These are phyloP conservation scores for Platichthys flesus DNA, from an alignment of 2,113 vertebrate species.

Conservation along the genomic window DNA sequence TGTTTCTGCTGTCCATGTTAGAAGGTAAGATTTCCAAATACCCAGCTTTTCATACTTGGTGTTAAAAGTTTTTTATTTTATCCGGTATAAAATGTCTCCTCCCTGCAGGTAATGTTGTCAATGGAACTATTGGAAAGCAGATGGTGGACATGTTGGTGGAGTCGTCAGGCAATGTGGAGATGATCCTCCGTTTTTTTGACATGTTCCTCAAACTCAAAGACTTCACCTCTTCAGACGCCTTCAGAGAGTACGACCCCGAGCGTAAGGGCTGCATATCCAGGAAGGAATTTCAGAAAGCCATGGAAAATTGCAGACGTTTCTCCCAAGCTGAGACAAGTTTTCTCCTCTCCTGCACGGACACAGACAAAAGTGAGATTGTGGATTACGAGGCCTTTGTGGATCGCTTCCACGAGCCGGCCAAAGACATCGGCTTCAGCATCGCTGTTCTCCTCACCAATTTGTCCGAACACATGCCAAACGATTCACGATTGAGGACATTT, in stretches of 20 bases:
- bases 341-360: slow-evolving; percentile 89
- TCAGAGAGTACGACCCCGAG: slow-evolving; percentile 92
- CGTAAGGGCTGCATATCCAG: slow-evolving; percentile 90
- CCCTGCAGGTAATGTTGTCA: slow-evolving; percentile 91
- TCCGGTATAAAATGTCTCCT: not conserved
- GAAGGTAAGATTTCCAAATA: slow-evolving; percentile 85
- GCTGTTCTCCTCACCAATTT: slow-evolving; percentile 95
- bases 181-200: slow-evolving; percentile 97
- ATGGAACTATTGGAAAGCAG: slow-evolving; percentile 96
- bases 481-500: slow-evolving; percentile 88
- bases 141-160: slow-evolving; percentile 99
- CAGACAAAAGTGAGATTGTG: slow-evolving; percentile 88
- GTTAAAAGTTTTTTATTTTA: not conserved
- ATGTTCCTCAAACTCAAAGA: slow-evolving; percentile 97
- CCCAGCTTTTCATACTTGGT: not conserved
- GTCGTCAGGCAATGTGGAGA: slow-evolving; percentile 93
- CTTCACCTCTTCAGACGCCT: slow-evolving; percentile 91
- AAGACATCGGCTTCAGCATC: slow-evolving; percentile 95
- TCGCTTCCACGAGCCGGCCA: slow-evolving; percentile 93
- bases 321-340: slow-evolving; percentile 90
- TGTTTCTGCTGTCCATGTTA: slow-evolving; percentile 96
- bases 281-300: slow-evolving; percentile 94
- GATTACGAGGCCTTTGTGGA: slow-evolving; percentile 92
- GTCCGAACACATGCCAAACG: slow-evolving; percentile 95
- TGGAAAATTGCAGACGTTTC: slow-evolving; percentile 93